Percentiles rank a stretch among this genome's conserved stretches.
phyloP scores from a whole-genome alignment of 2,113 vertebrate species.

The Oostethus manadensis region DNA sequence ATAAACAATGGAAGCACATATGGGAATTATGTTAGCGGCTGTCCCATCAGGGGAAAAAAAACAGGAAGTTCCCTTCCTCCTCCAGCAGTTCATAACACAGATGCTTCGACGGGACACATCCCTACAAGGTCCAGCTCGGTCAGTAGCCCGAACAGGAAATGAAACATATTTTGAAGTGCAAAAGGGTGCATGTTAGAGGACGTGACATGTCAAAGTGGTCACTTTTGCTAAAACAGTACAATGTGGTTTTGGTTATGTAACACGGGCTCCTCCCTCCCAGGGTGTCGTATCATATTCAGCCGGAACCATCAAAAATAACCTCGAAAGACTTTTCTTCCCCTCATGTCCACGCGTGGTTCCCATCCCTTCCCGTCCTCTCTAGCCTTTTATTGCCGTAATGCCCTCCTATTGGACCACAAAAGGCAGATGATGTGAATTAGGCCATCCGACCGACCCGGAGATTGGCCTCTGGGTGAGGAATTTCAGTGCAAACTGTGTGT shows the following conservation, averaged over 20 bases:
- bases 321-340: too few species aligned
- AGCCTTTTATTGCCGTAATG: neutral
- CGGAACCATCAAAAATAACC: too few species aligned
- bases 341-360: neutral
- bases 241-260: too few species aligned
- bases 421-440: neutral
- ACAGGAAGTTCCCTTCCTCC: slow-evolving; percentile 5
- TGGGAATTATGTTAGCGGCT: neutral
- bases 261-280: too few species aligned
- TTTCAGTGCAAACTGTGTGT: slow-evolving; percentile 41
- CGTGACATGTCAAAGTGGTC: too few species aligned
- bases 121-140: slow-evolving; percentile 16
- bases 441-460: slow-evolving; percentile 13
- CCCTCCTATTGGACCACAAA: neutral
- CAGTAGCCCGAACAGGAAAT: neutral
- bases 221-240: too few species aligned
- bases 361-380: neutral
- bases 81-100: slow-evolving; percentile 19
- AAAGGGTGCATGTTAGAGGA: too few species aligned
- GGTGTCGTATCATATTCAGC: too few species aligned
- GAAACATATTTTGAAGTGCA: too few species aligned
- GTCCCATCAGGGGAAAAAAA: slow-evolving; percentile 7
- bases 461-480: slow-evolving; percentile 41
- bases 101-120: neutral
- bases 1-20: neutral